A percentile compares a stretch with the other conserved stretches of the same genome.
Evolutionary conservation across 2,888 invertebrate genomes (phyloP).

Genomic region (Ophioninae sp.): DNA sequence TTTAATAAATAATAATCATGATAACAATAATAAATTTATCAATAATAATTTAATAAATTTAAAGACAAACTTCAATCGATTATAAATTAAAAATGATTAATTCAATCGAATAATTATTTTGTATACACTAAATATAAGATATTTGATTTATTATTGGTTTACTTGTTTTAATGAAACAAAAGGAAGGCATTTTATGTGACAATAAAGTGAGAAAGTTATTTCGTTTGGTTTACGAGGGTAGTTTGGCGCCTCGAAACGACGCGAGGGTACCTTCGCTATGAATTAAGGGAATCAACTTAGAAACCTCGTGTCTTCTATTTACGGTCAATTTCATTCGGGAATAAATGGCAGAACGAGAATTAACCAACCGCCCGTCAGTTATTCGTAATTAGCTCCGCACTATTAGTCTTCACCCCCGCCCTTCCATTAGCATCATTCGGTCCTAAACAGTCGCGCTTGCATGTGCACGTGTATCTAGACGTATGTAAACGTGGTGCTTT

Average conservation of each 20-base stretch:
- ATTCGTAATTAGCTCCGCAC: conserved; percentile 43
- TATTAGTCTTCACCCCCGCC: conserved; percentile 12
- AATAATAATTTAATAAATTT: too few relatives aligned
- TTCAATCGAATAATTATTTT: too few relatives aligned
- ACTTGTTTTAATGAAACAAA: too few relatives aligned
- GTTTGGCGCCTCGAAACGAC: background rate
- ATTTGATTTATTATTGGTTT: too few relatives aligned
- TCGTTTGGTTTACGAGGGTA: background rate
- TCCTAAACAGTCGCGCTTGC: background rate
- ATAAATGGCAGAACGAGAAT: conserved; percentile 42
- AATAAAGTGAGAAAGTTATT: background rate
- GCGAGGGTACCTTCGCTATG: background rate
- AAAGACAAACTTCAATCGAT: too few relatives aligned
- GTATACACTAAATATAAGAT: too few relatives aligned
- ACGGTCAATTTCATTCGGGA: conserved; percentile 35
- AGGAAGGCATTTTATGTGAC: too few relatives aligned
- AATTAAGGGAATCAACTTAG: conserved; percentile 18
- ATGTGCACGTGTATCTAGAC: background rate
- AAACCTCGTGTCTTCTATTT: conserved; percentile 4
- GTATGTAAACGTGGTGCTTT: conserved; percentile 15
- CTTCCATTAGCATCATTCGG: background rate
- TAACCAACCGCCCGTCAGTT: conserved; percentile 46
- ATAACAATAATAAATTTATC: too few relatives aligned
- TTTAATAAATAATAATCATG: too few relatives aligned
- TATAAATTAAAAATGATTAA: too few relatives aligned